Conservation (phyloP, 2,888 invertebrate species). For the Monochamus alternatus region DNA sequence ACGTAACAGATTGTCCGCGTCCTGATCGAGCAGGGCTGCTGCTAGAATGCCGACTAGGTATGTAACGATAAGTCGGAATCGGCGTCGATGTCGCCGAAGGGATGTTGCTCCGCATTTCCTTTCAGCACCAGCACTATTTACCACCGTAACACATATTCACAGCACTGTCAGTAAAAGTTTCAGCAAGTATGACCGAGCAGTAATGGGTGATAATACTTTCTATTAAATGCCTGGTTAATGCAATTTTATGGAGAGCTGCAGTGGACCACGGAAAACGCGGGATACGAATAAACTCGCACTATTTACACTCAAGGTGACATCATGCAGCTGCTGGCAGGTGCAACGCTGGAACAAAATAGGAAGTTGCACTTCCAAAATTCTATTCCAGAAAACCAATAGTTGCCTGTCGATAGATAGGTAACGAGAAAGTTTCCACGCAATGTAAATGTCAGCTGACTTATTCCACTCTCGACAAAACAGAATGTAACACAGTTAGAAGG, state of each 20-base stretch:
- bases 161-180: conserved; percentile 26
- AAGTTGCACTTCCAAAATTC: conserved; percentile 21
- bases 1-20: conserved; percentile 49
- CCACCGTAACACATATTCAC: conserved; percentile 29
- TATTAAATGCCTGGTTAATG: conserved; percentile 27
- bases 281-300: conserved; percentile 22
- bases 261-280: conserved; percentile 21
- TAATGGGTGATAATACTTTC: conserved; percentile 25
- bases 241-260: conserved; percentile 29
- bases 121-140: conserved; percentile 24
- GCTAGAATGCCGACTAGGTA: conserved; percentile 46
- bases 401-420: conserved; percentile 23
- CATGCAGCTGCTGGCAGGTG: conserved; percentile 28
- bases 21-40: conserved; percentile 49
- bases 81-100: conserved; percentile 47
- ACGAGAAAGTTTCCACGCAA: conserved; percentile 41
- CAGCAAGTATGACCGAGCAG: background rate
- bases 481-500: conserved; percentile 55
- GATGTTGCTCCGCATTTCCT: conserved; percentile 50
- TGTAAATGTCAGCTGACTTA: conserved; percentile 55
- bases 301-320: conserved; percentile 23
- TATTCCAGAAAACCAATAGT: conserved; percentile 26
- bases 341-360: conserved; percentile 1
- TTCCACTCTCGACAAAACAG: conserved; percentile 46
- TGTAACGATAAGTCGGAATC: conserved; percentile 52